phyloP scores from a whole-genome alignment of 2,888 invertebrate species.

The Torymus texanus region DNA sequence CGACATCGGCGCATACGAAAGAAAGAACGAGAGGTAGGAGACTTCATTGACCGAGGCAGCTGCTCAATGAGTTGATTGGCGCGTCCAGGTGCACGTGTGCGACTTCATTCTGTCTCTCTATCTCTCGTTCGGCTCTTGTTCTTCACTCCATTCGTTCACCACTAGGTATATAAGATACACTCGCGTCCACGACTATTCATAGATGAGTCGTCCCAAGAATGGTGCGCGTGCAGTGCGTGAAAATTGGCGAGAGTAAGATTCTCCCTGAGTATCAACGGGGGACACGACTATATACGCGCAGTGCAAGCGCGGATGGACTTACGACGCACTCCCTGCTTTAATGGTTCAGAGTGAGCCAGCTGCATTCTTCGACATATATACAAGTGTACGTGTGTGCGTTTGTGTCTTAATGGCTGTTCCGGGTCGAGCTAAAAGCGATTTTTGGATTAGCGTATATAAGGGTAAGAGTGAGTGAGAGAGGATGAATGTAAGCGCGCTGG shows the following conservation, averaged over 20 bases:
- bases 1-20: too few species aligned
- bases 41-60: constrained; percentile 62
- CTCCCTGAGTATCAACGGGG: constrained; percentile 43
- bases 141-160: constrained; percentile 19
- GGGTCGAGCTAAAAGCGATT: constrained; percentile 24
- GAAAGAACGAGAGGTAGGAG: not conserved
- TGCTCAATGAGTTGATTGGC: constrained; percentile 73
- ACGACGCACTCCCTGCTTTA: constrained; percentile 35
- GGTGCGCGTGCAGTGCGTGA: constrained; percentile 59
- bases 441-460: constrained; percentile 11
- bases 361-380: not conserved
- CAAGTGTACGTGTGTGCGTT: not conserved
- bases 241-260: constrained; percentile 54
- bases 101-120: constrained; percentile 38
- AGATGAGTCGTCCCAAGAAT: constrained; percentile 41
- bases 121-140: constrained; percentile 21
- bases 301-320: constrained; percentile 59
- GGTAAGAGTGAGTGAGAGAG: not conserved
- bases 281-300: not conserved
- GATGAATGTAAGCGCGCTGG: not conserved
- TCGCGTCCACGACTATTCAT: constrained; percentile 19
- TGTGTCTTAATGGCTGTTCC: constrained; percentile 4
- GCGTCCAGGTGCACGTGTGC: constrained; percentile 66
- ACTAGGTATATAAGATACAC: not conserved
- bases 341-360: not conserved